Percentiles rank a stretch among this genome's conserved stretches.
These are phyloP conservation scores for Platerodrilus igneus DNA, from an alignment of 2,888 invertebrate genomes.

Conservation along the genomic window DNA sequence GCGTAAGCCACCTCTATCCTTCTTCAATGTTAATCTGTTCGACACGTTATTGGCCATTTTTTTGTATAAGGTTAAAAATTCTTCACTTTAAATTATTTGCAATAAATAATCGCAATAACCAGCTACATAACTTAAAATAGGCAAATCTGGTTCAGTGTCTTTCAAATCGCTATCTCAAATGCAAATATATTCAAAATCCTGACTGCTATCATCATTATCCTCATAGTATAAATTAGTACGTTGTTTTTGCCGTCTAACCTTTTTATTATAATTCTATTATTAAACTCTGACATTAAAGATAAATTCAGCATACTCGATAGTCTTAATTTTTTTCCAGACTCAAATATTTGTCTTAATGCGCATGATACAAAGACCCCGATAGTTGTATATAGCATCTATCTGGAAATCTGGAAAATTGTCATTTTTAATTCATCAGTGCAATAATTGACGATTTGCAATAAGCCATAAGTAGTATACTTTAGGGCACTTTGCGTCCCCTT, in stretches of 20 bases:
- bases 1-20: slow-evolving; percentile 1
- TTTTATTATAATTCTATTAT: not conserved
- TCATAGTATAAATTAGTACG: too few species aligned
- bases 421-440: slow-evolving; percentile 3
- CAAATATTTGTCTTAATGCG: slow-evolving; percentile 5
- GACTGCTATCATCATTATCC: not conserved
- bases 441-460: slow-evolving; percentile 1
- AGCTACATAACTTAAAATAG: slow-evolving; percentile 1
- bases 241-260: slow-evolving; percentile 1
- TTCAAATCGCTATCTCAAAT: slow-evolving; percentile 3
- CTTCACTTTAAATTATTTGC: not conserved
- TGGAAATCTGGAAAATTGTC: slow-evolving; percentile 5
- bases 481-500: too few species aligned
- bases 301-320: not conserved
- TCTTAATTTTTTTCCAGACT: slow-evolving; percentile 4
- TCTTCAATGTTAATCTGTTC: not conserved
- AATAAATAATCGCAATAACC: not conserved
- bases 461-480: slow-evolving; percentile 3
- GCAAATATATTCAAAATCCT: slow-evolving; percentile 1
- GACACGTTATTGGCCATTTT: slow-evolving; percentile 1
- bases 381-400: slow-evolving; percentile 1
- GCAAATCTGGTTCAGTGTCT: not conserved
- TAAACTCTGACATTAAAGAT: not conserved
- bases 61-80: not conserved
- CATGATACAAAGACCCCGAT: slow-evolving; percentile 3